Conservation (phyloP, 2,888 invertebrate species). For the Stenchaetothrips biformis region DNA sequence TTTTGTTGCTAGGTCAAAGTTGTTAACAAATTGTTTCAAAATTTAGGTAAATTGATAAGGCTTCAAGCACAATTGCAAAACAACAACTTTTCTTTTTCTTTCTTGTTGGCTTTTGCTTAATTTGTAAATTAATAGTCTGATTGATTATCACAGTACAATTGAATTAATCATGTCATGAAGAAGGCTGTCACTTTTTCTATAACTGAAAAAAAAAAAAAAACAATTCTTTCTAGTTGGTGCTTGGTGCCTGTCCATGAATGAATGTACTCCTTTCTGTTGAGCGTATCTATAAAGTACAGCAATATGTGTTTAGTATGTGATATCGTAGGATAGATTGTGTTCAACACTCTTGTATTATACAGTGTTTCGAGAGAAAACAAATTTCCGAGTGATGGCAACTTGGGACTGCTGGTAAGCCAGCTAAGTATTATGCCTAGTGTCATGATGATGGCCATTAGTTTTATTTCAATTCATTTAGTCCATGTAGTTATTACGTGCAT, state of each 20-base stretch:
- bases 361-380: too few species aligned
- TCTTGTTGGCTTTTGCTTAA: background rate
- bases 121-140: background rate
- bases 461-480: background rate
- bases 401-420: too few species aligned
- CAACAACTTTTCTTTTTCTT: background rate
- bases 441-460: too few species aligned
- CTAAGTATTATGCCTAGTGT: too few species aligned
- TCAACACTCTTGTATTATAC: too few species aligned
- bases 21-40: background rate
- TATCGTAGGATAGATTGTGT: background rate
- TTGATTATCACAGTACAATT: too few species aligned
- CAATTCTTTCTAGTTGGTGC: too few species aligned
- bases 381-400: too few species aligned
- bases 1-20: background rate
- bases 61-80: background rate
- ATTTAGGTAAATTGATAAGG: background rate
- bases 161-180: too few species aligned
- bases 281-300: background rate
- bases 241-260: too few species aligned
- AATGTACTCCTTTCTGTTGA: background rate
- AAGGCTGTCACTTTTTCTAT: too few species aligned
- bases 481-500: background rate
- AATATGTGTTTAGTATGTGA: constrained; percentile 25
- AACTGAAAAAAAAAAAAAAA: too few species aligned